These are phyloP conservation scores for Ptychadena robeensis DNA, from an alignment of 2,797 vertebrate species.

Conservation along the genomic window DNA sequence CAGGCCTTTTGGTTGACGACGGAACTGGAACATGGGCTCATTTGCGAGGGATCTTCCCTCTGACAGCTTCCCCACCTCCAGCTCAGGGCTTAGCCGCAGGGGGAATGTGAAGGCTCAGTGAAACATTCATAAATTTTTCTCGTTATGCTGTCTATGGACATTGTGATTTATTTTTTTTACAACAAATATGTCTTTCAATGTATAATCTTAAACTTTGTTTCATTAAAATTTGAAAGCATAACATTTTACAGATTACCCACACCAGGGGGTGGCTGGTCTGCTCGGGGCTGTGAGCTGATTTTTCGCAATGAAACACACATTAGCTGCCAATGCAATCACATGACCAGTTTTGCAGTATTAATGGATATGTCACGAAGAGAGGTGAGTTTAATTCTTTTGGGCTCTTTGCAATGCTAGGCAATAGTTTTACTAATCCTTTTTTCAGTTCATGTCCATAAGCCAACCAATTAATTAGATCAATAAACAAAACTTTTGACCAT, in stretches of 20 bases:
- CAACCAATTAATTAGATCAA: not conserved
- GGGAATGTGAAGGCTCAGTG: too few relatives aligned
- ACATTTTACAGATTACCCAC: slow-evolving; percentile 1
- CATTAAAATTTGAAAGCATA: not conserved
- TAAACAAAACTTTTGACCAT: not conserved
- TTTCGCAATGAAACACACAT: slow-evolving; percentile 92
- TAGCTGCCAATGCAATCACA: slow-evolving; percentile 95
- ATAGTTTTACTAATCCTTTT: not conserved
- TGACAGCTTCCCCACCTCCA: too few relatives aligned
- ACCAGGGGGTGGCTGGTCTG: slow-evolving; percentile 85
- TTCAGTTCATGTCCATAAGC: not conserved
- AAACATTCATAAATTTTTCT: too few relatives aligned
- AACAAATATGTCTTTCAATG: not conserved
- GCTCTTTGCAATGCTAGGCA: not conserved
- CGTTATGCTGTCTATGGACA: too few relatives aligned
- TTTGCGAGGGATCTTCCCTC: too few relatives aligned
- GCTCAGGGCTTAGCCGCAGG: too few relatives aligned
- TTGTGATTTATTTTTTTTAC: not conserved
- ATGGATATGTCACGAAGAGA: slow-evolving; percentile 94
- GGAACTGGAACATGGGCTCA: too few relatives aligned
- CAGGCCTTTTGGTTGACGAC: too few relatives aligned
- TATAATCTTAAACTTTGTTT: not conserved
- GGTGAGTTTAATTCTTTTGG: slow-evolving; percentile 75
- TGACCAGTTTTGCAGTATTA: slow-evolving; percentile 94
- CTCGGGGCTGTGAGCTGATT: slow-evolving; percentile 90